Conservation (phyloP, 2,888 invertebrate species). For the Halictus quadricinctus region DNA sequence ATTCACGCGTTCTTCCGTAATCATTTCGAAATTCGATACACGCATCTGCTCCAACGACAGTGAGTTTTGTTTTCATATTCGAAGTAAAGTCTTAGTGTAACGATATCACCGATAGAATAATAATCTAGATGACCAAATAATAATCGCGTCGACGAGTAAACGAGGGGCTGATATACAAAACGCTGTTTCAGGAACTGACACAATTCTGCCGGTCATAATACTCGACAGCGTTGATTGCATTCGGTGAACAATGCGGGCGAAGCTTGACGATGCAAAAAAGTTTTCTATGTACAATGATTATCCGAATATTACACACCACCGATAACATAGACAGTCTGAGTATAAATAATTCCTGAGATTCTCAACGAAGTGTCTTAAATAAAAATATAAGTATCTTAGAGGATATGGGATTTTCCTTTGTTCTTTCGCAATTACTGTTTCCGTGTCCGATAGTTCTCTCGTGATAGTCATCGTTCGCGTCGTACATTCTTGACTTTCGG, state of each 20-base stretch:
- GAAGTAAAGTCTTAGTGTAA: background rate
- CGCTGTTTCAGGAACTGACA: background rate
- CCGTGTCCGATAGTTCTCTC: background rate
- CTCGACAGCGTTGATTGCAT: background rate
- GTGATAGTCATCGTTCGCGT: no score
- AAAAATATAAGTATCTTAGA: slow-evolving; percentile 15
- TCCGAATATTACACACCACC: background rate
- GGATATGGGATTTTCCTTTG: background rate
- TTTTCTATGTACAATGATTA: background rate
- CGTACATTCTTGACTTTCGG: no score
- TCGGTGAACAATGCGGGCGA: background rate
- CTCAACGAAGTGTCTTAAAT: slow-evolving; percentile 22
- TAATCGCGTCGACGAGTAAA: background rate
- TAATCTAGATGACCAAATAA: slow-evolving; percentile 18
- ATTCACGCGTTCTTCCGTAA: background rate
- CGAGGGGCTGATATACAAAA: background rate
- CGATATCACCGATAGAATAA: slow-evolving; percentile 1
- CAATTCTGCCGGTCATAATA: background rate
- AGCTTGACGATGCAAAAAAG: background rate
- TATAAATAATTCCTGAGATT: slow-evolving; percentile 13
- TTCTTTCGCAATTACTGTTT: background rate
- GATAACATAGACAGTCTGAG: background rate
- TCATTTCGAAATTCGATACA: background rate
- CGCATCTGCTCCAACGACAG: background rate
- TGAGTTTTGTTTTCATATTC: background rate